Evolutionary conservation across 2,113 vertebrate genomes (phyloP).

Genomic region (Melanerpes formicivorus): DNA sequence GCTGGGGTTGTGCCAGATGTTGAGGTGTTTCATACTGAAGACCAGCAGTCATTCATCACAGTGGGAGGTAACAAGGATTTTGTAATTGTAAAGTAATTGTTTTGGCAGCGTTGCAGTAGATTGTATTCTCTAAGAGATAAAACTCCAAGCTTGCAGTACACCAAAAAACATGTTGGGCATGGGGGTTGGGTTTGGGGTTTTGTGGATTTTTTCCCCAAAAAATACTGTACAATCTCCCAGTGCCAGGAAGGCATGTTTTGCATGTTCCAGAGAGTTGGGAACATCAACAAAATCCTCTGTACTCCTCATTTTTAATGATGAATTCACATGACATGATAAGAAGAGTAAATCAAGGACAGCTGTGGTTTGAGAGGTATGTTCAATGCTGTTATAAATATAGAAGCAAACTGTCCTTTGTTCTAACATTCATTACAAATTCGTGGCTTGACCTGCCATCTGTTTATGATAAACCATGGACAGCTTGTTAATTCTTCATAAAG

Average conservation of each 20-base stretch:
- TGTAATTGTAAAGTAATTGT: conserved; percentile 52
- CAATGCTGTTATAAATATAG: conserved; percentile 42
- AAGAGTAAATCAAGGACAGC: conserved; percentile 55
- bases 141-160: not conserved
- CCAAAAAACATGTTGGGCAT: not conserved
- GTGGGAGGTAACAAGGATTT: conserved; percentile 22
- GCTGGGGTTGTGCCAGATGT: conserved; percentile 16
- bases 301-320: conserved; percentile 26
- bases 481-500: conserved; percentile 55
- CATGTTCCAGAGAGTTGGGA: conserved; percentile 19
- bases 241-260: conserved; percentile 31
- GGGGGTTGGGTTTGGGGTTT: not conserved
- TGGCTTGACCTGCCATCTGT: conserved; percentile 26
- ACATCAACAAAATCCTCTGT: conserved; percentile 30
- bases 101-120: conserved; percentile 26
- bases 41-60: conserved; percentile 27
- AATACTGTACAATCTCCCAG: not conserved
- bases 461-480: conserved; percentile 48
- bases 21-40: conserved; percentile 36
- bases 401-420: conserved; percentile 48
- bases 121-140: not conserved
- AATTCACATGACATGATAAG: conserved; percentile 52
- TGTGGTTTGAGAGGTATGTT: conserved; percentile 50
- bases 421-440: conserved; percentile 50
- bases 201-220: not conserved